Evolutionary conservation across 2,797 vertebrate species (phyloP).

Genomic region (Trachops cirrhosus): DNA sequence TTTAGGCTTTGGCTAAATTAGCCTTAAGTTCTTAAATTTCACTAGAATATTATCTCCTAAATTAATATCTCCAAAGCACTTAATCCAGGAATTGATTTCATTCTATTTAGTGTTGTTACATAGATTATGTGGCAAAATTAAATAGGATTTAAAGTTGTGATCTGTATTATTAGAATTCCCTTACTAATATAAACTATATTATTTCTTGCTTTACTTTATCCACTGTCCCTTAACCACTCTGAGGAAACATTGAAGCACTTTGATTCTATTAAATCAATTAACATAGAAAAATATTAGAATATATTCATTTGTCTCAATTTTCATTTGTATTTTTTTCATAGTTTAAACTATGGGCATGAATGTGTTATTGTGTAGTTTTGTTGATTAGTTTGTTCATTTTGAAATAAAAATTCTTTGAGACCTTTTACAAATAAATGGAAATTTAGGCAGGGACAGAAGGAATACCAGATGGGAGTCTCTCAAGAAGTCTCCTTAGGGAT

Average conservation of each 20-base stretch:
- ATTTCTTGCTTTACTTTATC: conserved; percentile 33
- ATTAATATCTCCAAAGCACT: conserved; percentile 57
- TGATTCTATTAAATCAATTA: conserved; percentile 23
- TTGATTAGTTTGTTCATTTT: background rate
- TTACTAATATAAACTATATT: conserved; percentile 44
- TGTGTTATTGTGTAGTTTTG: background rate
- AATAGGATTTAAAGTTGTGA: conserved; percentile 35
- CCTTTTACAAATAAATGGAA: conserved; percentile 35
- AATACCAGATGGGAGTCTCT: background rate
- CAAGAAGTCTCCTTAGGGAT: background rate
- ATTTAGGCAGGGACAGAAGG: background rate
- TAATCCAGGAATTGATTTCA: conserved; percentile 63
- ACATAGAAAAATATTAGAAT: background rate
- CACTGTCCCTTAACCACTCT: background rate
- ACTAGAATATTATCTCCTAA: conserved; percentile 45
- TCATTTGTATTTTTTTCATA: background rate
- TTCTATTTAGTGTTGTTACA: conserved; percentile 43
- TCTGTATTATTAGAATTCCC: conserved; percentile 35
- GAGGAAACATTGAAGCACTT: background rate
- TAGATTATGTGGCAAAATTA: conserved; percentile 56
- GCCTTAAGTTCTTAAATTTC: conserved; percentile 50
- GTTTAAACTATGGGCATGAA: background rate
- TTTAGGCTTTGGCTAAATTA: conserved; percentile 38
- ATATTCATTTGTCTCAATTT: conserved; percentile 12
- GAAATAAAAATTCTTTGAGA: conserved; percentile 34